Evolutionary conservation across 2,888 invertebrate genomes (phyloP).

Genomic region (Acleris emargana): DNA sequence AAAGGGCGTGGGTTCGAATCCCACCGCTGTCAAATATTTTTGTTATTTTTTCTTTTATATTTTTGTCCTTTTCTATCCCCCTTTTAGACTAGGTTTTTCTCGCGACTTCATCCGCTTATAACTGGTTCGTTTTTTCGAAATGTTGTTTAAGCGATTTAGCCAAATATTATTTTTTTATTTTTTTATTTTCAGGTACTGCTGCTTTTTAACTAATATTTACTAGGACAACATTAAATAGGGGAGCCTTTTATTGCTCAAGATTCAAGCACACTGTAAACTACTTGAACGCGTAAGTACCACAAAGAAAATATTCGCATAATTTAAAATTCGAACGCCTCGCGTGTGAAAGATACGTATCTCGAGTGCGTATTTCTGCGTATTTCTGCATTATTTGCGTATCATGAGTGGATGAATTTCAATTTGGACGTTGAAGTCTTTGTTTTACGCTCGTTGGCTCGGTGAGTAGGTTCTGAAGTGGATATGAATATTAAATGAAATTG

Average conservation of each 20-base stretch:
- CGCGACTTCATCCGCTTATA: no score
- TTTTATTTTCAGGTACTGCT: constrained; percentile 32
- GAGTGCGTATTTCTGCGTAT: constrained; percentile 29
- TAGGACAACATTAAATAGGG: constrained; percentile 5
- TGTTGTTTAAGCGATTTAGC: no score
- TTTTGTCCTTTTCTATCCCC: not conserved
- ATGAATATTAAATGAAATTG: constrained; percentile 50
- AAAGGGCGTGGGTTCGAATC: constrained; percentile 89
- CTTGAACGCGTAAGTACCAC: constrained; percentile 14
- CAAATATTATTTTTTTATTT: no score
- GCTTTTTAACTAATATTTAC: constrained; percentile 22
- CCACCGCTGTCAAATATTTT: constrained; percentile 82
- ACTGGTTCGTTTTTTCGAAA: no score
- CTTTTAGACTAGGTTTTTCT: no score
- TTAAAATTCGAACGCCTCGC: constrained; percentile 13
- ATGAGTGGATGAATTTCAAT: constrained; percentile 46
- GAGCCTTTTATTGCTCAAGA: constrained; percentile 6
- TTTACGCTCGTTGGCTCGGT: constrained; percentile 39
- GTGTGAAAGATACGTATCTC: constrained; percentile 30
- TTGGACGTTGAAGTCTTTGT: constrained; percentile 47
- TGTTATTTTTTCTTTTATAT: constrained; percentile 4
- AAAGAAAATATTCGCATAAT: not conserved
- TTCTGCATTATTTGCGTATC: constrained; percentile 45
- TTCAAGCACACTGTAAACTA: constrained; percentile 23
- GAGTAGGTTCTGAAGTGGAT: constrained; percentile 44